These are phyloP conservation scores for Channa striata DNA, from an alignment of 2,797 vertebrate genomes.

Conservation along the genomic window DNA sequence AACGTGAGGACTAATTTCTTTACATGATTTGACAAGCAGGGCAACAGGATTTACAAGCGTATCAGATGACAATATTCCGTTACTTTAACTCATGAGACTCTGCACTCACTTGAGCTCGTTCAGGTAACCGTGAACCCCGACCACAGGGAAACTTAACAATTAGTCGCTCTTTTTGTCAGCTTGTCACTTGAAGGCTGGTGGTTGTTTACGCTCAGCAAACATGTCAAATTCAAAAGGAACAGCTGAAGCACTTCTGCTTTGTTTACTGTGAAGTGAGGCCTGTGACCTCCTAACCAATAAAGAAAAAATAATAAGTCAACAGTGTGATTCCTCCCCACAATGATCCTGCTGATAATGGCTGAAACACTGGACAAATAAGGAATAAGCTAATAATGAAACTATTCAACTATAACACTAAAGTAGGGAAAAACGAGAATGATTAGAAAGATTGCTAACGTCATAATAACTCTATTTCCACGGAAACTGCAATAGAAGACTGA, in stretches of 20 bases:
- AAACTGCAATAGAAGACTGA: not conserved
- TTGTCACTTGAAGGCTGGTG: conserved; percentile 43
- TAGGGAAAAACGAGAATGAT: conserved; percentile 24
- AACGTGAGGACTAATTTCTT: conserved; percentile 71
- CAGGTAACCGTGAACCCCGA: conserved; percentile 41
- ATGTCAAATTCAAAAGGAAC: conserved; percentile 63
- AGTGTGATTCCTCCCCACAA: conserved; percentile 38
- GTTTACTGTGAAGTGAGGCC: conserved; percentile 59
- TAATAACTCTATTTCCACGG: conserved; percentile 29
- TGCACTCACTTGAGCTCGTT: conserved; percentile 9
- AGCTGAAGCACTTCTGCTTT: conserved; percentile 57
- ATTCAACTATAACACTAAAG: conserved; percentile 19
- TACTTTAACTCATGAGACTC: conserved; percentile 47
- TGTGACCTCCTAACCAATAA: conserved; percentile 55
- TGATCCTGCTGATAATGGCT: conserved; percentile 43
- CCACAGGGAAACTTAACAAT: conserved; percentile 49
- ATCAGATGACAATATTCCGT: conserved; percentile 60
- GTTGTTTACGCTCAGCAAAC: conserved; percentile 64
- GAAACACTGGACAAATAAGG: conserved; percentile 37
- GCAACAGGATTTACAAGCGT: conserved; percentile 67
- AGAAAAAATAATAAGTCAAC: conserved; percentile 74
- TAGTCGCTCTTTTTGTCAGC: conserved; percentile 44
- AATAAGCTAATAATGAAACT: conserved; percentile 7
- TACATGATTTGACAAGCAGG: conserved; percentile 68
- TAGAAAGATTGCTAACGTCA: conserved; percentile 13